Conservation (phyloP, 2,797 vertebrate species). For the Rhinichthys osculus region DNA sequence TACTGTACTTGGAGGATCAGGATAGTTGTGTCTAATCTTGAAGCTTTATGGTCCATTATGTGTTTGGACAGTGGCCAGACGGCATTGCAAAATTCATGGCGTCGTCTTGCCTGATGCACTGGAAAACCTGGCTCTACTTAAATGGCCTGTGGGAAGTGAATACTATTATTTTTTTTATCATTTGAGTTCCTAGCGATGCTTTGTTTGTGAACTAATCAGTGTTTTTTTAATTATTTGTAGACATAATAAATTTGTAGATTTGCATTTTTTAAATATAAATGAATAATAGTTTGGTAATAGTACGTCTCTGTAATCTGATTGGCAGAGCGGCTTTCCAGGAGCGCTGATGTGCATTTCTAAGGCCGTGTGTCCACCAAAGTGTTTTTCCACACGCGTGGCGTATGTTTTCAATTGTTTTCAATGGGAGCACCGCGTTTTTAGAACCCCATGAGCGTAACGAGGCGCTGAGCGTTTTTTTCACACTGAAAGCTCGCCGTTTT, state of each 20-base stretch:
- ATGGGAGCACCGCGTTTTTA: too few relatives aligned
- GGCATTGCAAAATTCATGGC: slow-evolving; percentile 10
- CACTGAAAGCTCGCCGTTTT: too few relatives aligned
- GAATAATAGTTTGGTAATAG: not conserved
- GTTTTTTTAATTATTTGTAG: not conserved
- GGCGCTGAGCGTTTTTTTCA: too few relatives aligned
- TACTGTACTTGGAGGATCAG: slow-evolving; percentile 13
- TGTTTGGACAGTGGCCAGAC: slow-evolving; percentile 28
- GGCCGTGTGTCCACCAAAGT: too few relatives aligned
- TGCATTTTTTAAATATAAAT: not conserved
- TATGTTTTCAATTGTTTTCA: too few relatives aligned
- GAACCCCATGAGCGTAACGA: too few relatives aligned
- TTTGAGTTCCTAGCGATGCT: slow-evolving; percentile 1
- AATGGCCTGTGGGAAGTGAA: not conserved
- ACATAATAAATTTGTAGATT: not conserved
- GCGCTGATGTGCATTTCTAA: not conserved
- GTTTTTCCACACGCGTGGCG: too few relatives aligned
- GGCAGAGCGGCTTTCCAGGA: not conserved
- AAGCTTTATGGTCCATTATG: slow-evolving; percentile 20
- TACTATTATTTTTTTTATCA: slow-evolving; percentile 1
- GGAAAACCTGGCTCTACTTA: not conserved
- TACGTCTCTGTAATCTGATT: not conserved
- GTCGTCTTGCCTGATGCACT: not conserved
- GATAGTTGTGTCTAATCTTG: slow-evolving; percentile 22
- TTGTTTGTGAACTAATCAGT: slow-evolving; percentile 3